Percentiles rank a stretch among this genome's conserved stretches.
Conservation (phyloP, 2,113 vertebrate species). For the human region GRCh38 chr3:80707501-80708000, state of each 20-base stretch:
- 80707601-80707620: not conserved
- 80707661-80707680: not conserved
- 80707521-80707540: not conserved
- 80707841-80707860: not conserved
- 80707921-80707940: not conserved
- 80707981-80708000: not conserved
- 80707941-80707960: not conserved
- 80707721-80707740: not conserved
- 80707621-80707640: accelerated
- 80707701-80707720: not conserved
- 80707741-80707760: not conserved
- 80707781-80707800: not conserved
- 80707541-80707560: not conserved
- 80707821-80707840: not conserved
- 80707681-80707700: not conserved
- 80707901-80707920: not conserved
- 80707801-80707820: not conserved
- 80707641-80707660: not conserved
- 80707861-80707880: not conserved
- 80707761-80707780: not conserved
- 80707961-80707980: not conserved
- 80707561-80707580: not conserved
- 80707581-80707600: not conserved
- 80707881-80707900: not conserved
- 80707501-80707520: not conserved